Percentiles rank a stretch among this genome's conserved stretches.
Evolutionary conservation across 2,888 invertebrate genomes (phyloP).

Genomic region (Eupithecia tripunctaria): DNA sequence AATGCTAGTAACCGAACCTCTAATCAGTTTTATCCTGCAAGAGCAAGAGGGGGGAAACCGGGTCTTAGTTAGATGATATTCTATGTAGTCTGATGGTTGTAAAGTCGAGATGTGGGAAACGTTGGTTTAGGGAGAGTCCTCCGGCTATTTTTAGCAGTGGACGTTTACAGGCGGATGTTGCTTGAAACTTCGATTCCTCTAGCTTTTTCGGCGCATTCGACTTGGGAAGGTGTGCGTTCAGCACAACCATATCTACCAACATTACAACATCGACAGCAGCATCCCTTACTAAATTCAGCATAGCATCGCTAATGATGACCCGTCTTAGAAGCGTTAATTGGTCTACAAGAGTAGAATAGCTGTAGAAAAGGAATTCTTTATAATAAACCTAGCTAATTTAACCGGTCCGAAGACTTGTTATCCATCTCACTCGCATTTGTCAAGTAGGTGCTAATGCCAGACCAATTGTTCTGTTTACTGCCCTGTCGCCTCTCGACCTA

Average conservation of each 20-base stretch:
- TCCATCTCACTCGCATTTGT: conserved; percentile 55
- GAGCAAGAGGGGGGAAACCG: not conserved
- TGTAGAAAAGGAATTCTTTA: not conserved
- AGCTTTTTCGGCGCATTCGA: not conserved
- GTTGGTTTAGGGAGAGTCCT: not conserved
- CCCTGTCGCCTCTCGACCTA: conserved; percentile 73
- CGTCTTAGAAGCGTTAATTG: not conserved
- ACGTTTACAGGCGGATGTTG: not conserved
- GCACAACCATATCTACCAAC: not conserved
- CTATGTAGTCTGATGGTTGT: not conserved
- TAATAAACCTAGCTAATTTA: not conserved
- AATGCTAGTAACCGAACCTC: not conserved
- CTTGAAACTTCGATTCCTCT: not conserved
- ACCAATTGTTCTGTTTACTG: conserved; percentile 75
- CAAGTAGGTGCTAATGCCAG: conserved; percentile 66
- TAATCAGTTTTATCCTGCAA: not conserved
- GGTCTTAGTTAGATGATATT: not conserved
- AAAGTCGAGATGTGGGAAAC: not conserved
- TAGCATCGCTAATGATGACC: not conserved
- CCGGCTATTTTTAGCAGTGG: not conserved
- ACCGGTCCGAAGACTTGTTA: conserved; percentile 51
- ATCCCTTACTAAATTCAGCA: not conserved
- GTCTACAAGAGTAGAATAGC: not conserved
- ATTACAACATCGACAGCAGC: not conserved
- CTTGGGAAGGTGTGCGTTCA: not conserved